phyloP scores from a whole-genome alignment of 2,888 invertebrate genomes.

The Thera britannica region DNA sequence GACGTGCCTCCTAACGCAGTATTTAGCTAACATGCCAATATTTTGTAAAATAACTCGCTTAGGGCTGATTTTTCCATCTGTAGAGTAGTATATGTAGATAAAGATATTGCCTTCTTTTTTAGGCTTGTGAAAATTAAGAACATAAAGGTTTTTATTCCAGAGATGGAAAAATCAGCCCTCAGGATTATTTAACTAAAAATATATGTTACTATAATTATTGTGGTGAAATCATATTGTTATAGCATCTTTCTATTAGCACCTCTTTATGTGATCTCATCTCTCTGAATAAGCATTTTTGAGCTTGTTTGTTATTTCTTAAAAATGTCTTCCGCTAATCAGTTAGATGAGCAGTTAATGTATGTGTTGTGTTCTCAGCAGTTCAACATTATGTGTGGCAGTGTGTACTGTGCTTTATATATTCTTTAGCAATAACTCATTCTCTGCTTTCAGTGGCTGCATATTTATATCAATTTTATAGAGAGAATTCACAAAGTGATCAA shows the following conservation, averaged over 20 bases:
- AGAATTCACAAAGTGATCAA: conserved; percentile 62
- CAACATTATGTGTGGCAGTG: conserved; percentile 32
- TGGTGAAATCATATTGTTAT: conserved; percentile 24
- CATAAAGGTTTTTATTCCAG: too few relatives aligned
- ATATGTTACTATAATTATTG: neutral
- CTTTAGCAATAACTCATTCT: conserved; percentile 36
- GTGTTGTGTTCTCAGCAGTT: conserved; percentile 23
- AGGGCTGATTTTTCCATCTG: too few relatives aligned
- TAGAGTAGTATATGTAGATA: too few relatives aligned
- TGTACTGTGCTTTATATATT: conserved; percentile 52
- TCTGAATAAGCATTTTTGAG: conserved; percentile 19
- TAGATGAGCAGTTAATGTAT: conserved; percentile 13
- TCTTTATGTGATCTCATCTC: conserved; percentile 10
- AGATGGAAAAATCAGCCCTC: too few relatives aligned
- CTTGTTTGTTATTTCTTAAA: conserved; percentile 21
- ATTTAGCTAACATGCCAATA: conserved; percentile 34
- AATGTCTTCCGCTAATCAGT: conserved; percentile 28
- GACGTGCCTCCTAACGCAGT: conserved; percentile 64
- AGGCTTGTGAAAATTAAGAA: too few relatives aligned
- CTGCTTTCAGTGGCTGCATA: conserved; percentile 51
- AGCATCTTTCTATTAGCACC: conserved; percentile 12
- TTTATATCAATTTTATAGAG: conserved; percentile 33
- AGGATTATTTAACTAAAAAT: too few relatives aligned
- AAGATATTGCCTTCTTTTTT: too few relatives aligned
- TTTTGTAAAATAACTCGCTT: conserved; percentile 11